Conservation (phyloP, 2,797 vertebrate species). For the Lates japonicus region DNA sequence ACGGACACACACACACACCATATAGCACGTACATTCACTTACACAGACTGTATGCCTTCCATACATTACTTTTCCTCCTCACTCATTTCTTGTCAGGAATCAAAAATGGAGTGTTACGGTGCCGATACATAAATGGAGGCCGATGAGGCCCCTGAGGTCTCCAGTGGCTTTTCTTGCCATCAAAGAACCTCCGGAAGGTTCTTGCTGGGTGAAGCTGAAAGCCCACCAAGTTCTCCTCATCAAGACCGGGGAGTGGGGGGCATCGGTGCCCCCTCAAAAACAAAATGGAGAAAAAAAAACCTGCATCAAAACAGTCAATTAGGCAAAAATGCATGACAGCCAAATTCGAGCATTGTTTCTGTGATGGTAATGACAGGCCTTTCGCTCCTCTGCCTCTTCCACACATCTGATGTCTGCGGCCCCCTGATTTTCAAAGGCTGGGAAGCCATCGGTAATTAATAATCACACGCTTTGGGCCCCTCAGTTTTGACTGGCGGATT, state of each 20-base stretch:
- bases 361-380: constrained; percentile 81
- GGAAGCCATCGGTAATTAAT: constrained; percentile 82
- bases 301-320: constrained; percentile 87
- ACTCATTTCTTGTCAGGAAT: constrained; percentile 75
- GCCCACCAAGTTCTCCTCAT: constrained; percentile 80
- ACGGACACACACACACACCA: constrained; percentile 50
- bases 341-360: constrained; percentile 85
- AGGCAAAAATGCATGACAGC: constrained; percentile 88
- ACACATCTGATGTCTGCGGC: constrained; percentile 76
- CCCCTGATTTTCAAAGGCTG: constrained; percentile 74
- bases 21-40: constrained; percentile 61
- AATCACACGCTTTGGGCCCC: constrained; percentile 75
- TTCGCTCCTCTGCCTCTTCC: constrained; percentile 71
- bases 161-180: constrained; percentile 82
- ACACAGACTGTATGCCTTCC: constrained; percentile 65
- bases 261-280: constrained; percentile 64
- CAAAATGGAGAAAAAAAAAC: constrained; percentile 69
- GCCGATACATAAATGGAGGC: constrained; percentile 78
- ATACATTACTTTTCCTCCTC: constrained; percentile 65
- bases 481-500: constrained; percentile 67
- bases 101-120: constrained; percentile 73
- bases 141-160: constrained; percentile 77
- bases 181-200: constrained; percentile 85
- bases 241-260: constrained; percentile 66
- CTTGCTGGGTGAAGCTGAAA: constrained; percentile 85